These are phyloP conservation scores for Drosophila infuscata DNA, from an alignment of 2,888 invertebrate genomes.

Conservation along the genomic window DNA sequence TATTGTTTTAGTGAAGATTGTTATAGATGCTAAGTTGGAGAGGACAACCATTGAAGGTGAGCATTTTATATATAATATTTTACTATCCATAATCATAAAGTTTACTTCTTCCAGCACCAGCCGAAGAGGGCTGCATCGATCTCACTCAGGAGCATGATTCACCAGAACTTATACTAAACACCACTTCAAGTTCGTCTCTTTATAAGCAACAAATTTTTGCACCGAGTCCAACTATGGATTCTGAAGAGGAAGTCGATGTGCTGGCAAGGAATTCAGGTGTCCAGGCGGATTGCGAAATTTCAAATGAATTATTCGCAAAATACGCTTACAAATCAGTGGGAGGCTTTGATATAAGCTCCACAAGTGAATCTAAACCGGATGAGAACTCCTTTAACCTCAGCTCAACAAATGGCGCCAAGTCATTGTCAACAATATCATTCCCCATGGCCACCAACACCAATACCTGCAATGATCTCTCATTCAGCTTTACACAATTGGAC, in stretches of 20 bases:
- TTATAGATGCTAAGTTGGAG: constrained; percentile 25
- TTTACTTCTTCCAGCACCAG: background rate
- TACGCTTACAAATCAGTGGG: constrained; percentile 16
- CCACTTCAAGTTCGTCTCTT: background rate
- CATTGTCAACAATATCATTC: constrained; percentile 7
- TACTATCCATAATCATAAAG: too few species aligned
- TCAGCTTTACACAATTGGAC: constrained; percentile 42
- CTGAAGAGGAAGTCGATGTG: constrained; percentile 12
- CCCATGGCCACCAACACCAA: constrained; percentile 1
- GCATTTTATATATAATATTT: too few species aligned
- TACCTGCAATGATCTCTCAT: background rate
- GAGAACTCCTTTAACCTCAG: constrained; percentile 4
- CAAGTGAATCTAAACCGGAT: background rate
- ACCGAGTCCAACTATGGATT: constrained; percentile 30
- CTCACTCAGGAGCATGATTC: constrained; percentile 55
- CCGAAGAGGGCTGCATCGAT: constrained; percentile 46
- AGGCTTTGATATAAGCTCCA: background rate
- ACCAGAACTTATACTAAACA: background rate
- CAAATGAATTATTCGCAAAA: constrained; percentile 41
- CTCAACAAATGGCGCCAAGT: background rate
- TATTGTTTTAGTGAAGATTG: constrained; percentile 80
- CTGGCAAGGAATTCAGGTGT: background rate
- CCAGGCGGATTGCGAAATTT: constrained; percentile 14
- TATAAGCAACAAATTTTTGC: constrained; percentile 11
- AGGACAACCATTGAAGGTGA: constrained; percentile 5